Base-by-base conservation (phyloP, 2,113 vertebrate genomes). In the Ammodytes marinus region DNA sequence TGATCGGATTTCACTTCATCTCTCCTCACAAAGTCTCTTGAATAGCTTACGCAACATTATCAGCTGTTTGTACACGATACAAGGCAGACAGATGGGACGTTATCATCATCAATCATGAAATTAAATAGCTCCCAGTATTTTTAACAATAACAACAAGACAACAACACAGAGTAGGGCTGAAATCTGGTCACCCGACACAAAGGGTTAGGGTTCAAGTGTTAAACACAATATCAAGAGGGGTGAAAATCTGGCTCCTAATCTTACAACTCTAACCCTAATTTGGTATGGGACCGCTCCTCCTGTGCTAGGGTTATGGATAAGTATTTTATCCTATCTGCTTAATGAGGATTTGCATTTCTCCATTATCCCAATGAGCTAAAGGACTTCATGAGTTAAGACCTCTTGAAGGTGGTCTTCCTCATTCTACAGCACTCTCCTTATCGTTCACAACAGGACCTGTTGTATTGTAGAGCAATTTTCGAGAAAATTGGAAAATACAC, bases 341-440 rank as follows among this genome's bases (percentile, higher is more conserved):
- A 93, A 92, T 78, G 57, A 86, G 87, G 87, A 91, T 93, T 71
- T 39, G 37, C 50, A 69, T 85, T 75, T 80, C 52, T 66, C 77
- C 47, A 88, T 90, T 88, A 94, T 82, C 79, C 86, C 82, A 86
- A 77, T 64, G 63, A 83, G 88, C 88, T 85, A 80, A 89, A 79
- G 72, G 74, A 82, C 72, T 90, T 82, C 84, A 8, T 27, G 66
- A 40, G 50, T 66, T 60, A 89, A 81, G 70, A 77, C 43, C 45
- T 84, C 69, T 57, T 72, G 12, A 12, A 50, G 40, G 50, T 46
- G 65, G 19, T 64, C 64, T 68, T 71, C 71, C 37, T 35, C 66
- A 77, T 65, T 79, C 69, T 54, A 76, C 19, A 27, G 35, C 58
- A 8, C 27, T 70, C 14, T 50, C 8, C 52, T 81, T 66, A 81